phyloP scores from a whole-genome alignment of 92 coral and sea anemone species.

The Diadumene lineata region DNA sequence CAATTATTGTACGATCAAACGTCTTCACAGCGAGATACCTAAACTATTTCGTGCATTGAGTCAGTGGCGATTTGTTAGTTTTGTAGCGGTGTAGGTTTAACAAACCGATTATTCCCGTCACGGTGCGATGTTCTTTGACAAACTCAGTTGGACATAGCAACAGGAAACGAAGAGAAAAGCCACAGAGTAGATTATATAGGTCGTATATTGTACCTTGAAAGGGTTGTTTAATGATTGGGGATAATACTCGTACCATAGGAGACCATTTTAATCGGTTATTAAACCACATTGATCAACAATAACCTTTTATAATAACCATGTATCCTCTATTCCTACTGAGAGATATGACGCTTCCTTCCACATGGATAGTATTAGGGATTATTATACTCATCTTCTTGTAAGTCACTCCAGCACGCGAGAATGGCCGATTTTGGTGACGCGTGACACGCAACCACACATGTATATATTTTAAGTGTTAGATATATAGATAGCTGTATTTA shows the following conservation, averaged over 20 bases:
- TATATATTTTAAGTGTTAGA: no score
- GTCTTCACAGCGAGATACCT: no score
- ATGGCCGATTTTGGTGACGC: not conserved
- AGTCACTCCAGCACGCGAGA: not conserved
- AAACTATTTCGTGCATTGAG: not conserved
- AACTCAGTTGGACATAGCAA: not conserved
- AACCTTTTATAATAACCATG: not conserved
- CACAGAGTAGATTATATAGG: not conserved
- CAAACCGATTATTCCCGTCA: not conserved
- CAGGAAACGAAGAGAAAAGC: not conserved
- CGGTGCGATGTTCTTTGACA: not conserved
- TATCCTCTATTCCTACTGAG: not conserved
- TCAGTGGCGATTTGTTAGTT: not conserved
- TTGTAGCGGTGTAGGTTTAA: slow-evolving; percentile 1
- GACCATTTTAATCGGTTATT: not conserved
- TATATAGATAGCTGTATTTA: no score
- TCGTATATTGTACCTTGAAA: not conserved
- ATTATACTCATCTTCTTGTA: no score
- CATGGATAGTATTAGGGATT: not conserved
- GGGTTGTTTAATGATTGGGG: not conserved
- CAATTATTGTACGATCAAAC: no score
- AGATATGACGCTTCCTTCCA: not conserved
- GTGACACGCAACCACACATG: no score
- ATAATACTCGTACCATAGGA: not conserved
- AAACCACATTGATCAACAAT: not conserved